Evolutionary conservation across 2,113 vertebrate species (phyloP), one percentile per base, ranked within the genome.

Genomic region (Tetrao urogallus): DNA sequence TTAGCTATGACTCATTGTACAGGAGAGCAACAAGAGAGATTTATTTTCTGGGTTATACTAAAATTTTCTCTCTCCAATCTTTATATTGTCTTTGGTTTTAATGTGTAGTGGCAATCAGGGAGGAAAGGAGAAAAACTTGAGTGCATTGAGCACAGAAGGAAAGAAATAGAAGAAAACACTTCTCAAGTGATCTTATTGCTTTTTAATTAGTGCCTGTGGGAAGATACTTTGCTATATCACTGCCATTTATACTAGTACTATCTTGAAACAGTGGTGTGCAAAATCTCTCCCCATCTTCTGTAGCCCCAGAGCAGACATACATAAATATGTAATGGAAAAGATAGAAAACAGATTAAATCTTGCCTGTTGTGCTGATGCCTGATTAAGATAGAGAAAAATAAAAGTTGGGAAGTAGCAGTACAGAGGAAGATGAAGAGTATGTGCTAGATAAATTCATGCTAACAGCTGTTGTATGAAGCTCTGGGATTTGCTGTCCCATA

Each of bases 161-260:
- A 94, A 56, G 47, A 88, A 95, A 80, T 22, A 9, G 74, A 77
- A 95, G 63, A 42, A 86, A 88, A 80, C 13, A 20, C 57, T 81
- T 90, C 80, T 72, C 32, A 19, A 58, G 90, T 48, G 86, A 95
- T 58, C 65, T 92, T 95, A 94, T 13, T 93, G 95, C 96, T 95
- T 95, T 97, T 96, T 96, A 97, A 97, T 97, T 97, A 96, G 94
- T 81, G 96, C 97, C 97, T 92, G 13, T 95, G 96, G 96, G 96
- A 97, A 96, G 95, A 88, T 25, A 74, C 78, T 86, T 91, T 93
- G 90, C 85, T 61, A 21, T 77, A 87, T 90, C 52, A 45, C 72
- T 87, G 50, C 75, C 90, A 6, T 95, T 97, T 97, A 63, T 91
- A 67, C 25, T 43, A 36, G 54, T 65, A 64, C 80, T 87, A 9